Evolutionary conservation across 2,888 invertebrate genomes (phyloP), one percentile per base, ranked within the genome.

Genomic region (Ecliptopera silaceata): DNA sequence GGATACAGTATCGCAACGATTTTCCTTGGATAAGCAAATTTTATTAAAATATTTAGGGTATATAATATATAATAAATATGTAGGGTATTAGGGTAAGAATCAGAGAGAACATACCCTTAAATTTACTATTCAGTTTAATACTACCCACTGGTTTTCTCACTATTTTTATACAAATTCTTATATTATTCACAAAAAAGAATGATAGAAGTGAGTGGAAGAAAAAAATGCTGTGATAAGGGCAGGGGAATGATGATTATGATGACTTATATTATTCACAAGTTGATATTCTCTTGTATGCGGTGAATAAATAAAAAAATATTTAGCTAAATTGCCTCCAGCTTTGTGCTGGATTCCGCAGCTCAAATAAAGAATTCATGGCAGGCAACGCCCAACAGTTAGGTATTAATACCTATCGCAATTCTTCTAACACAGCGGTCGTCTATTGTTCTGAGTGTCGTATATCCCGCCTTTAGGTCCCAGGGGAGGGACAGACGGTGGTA

Each of bases 381-480:
- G 26, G 41, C 22, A 34, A 50, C 46, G 41, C 22, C 51, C 38
- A 13, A 43, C 34, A 6, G 38, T 15, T 43, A 42, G 47, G 22
- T 51, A 44, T 17, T 38, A 31, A 32, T 41, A 50, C 42, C 41
- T 46, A 52, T 41, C 49, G 50, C 50, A 43, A 59, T 59, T 55
- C 50, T 43, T 49, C 43, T 22, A 34, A 34, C 48, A 15, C 53
- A 53, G 49, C 46, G 38, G 48, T 44, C 48, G 54, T 46, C 50
- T 38, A 50, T 59, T 59, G 59, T 59, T 49, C 53, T 51, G 42
- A 50, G 50, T 50, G 53, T 50, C 59, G 46, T 50, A 38, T 47
- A 31, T 43, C 32, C 51, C 47, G 42, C 46, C 39, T 43, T 32
- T 56, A 46, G 18, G 22, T 34, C 53, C 49, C 41, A 20, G n/a